Evolutionary conservation across 2,797 vertebrate genomes (phyloP).

Genomic region (Cuniculus paca): DNA sequence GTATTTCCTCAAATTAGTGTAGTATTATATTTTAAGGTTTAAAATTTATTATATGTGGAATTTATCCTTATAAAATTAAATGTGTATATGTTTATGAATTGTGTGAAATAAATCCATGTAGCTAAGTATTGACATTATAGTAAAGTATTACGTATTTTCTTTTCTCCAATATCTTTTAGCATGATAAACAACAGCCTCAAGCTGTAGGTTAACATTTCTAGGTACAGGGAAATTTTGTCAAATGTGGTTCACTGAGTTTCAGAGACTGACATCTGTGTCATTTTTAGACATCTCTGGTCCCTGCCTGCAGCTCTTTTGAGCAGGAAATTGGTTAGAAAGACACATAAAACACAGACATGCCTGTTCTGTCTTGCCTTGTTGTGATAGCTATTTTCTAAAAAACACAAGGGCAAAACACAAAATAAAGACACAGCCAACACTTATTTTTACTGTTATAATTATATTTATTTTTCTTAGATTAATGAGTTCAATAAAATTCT

Average conservation of each 20-base stretch:
- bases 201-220: slow-evolving; percentile 75
- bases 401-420: not conserved
- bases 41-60: not conserved
- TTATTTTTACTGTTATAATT: slow-evolving; percentile 75
- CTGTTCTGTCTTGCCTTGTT: not conserved
- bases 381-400: slow-evolving; percentile 64
- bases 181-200: slow-evolving; percentile 49
- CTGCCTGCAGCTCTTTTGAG: slow-evolving; percentile 63
- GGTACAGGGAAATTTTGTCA: slow-evolving; percentile 72
- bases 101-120: not conserved
- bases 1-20: not conserved
- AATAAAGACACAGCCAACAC: slow-evolving; percentile 66
- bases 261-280: slow-evolving; percentile 72
- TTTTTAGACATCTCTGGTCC: slow-evolving; percentile 63
- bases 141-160: not conserved
- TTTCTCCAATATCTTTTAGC: slow-evolving; percentile 23
- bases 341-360: not conserved
- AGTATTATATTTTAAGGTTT: not conserved
- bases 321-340: slow-evolving; percentile 38
- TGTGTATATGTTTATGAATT: not conserved
- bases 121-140: not conserved
- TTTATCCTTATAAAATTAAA: not conserved
- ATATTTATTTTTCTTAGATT: slow-evolving; percentile 82
- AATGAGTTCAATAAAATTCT: slow-evolving; percentile 85
- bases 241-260: slow-evolving; percentile 77